phyloP scores from a whole-genome alignment of 2,888 invertebrate genomes.

The Ennomos erosarius region DNA sequence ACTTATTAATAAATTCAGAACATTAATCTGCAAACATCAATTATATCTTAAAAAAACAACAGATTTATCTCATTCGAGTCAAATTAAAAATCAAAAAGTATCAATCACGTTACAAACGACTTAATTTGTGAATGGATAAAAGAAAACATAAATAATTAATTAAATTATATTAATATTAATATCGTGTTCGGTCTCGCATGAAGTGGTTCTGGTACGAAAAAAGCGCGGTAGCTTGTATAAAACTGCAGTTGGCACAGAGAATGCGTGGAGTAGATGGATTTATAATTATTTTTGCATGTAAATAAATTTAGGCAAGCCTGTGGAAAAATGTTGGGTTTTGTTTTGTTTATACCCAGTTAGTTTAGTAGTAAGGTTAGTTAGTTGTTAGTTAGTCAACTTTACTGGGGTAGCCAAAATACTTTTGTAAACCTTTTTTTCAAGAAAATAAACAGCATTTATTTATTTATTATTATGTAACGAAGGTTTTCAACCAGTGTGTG shows the following conservation, averaged over 20 bases:
- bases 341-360: no score
- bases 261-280: conserved; percentile 59
- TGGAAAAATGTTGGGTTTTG: no score
- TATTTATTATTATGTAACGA: no score
- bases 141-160: conserved; percentile 68
- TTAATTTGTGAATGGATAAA: conserved; percentile 69
- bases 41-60: conserved; percentile 1
- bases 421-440: no score
- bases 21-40: neutral
- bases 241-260: conserved; percentile 69
- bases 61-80: conserved; percentile 22
- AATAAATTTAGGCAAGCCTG: no score
- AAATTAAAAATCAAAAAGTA: conserved; percentile 43
- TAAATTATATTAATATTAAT: conserved; percentile 75
- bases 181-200: conserved; percentile 65
- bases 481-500: no score
- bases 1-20: conserved; percentile 10
- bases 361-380: no score
- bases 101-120: conserved; percentile 63
- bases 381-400: no score
- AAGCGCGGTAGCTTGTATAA: conserved; percentile 71
- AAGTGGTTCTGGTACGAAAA: conserved; percentile 68
- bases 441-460: no score
- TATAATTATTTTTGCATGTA: neutral
- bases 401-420: no score